Base-by-base conservation (phyloP, 2,797 vertebrate species). In the Ibycter americanus region DNA sequence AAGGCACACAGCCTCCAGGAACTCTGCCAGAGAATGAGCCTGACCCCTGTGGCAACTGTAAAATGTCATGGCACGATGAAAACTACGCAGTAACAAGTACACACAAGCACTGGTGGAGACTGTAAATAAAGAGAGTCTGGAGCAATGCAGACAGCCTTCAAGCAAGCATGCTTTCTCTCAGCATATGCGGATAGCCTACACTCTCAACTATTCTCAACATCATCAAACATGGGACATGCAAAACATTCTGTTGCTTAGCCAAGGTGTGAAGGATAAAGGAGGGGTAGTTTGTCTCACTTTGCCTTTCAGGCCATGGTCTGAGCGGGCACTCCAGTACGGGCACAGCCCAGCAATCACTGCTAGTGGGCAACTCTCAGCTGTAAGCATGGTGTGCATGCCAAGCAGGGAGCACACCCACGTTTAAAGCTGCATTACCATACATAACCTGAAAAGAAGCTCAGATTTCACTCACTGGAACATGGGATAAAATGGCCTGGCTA, bases 111-210 rank as follows among this genome's bases (percentile, higher is more conserved):
- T 1, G 3, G 26, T 26, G 23, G 8, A 74, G 9, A 47, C 58
- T 15, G 61, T 29, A 40, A 40, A 14, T 6, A 31, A 56, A 10
- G 8, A 19, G 15, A 62, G 16, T 29, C 2, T 0, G 51, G 65
- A 81, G 65, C 47, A 46, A 42, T 1, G n/a, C 63, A 59, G 46
- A 83, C 40, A 42, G 40, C 55, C 67, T 72, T 20, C n/a, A 61
- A 9, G 34, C 10, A 17, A 65, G 62, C 0, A 0, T 6, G 4
- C 59, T 16, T 83, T 40, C 27, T 58, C 72, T 51, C 4, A 1
- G 49, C 36, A 16, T 3, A 7, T 1, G 8, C 7, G 0, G 0
- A 22, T 1, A 11, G 58, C 7, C 40, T n/a, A 13, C 11, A 2
- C 59, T 23, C 54, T 59, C 46, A 27, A 66, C 40, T 62, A 5